Evolutionary conservation across 2,797 vertebrate species (phyloP), one percentile per base, ranked within the genome.

Genomic region (Amphiprion clarkii): DNA sequence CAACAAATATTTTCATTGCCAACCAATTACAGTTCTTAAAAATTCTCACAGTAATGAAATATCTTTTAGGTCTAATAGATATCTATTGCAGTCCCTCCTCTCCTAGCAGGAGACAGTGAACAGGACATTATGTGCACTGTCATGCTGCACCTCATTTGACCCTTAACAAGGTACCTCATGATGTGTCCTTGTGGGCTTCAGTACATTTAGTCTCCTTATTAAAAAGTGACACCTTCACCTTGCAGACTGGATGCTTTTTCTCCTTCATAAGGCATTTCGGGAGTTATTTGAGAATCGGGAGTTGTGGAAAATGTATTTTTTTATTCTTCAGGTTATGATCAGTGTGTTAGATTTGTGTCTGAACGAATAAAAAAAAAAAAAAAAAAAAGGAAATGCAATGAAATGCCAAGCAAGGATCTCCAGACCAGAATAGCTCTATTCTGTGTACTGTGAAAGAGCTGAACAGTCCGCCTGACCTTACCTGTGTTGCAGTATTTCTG

Each of bases 141-240:
- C 58, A 67, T 31, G 39, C 31, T 54, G 64, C 64, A 61, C 55
- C 44, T 82, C 19, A 63, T 69, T 64, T 78, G 52, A 67, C 58
- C 53, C 12, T 25, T 65, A 53, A 56, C 33, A 67, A 81, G 23
- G 75, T 17, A 23, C 31, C 16, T 6, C 58, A 81, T 75, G 49
- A 77, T 78, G 52, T 4, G 2, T 70, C 58, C 68, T 51, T 75
- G 16, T 51, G 21, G 4, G 2, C 55, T 31, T 58, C 23, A 51
- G 16, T 25, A 23, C 13, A 12, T 49, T 63, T 51, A 19, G n/a
- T 58, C 21, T 56, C 52, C 29, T 5, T 52, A 40, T 51, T 63
- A 70, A 57, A 25, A 49, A 59, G 44, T 51, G 53, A 49, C 12
- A 39, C 60, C 19, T 60, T 46, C 46, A 5, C 12, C 29, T 58